phyloP scores from a whole-genome alignment of 2,113 vertebrate genomes.

The Hippocampus barbouri region DNA sequence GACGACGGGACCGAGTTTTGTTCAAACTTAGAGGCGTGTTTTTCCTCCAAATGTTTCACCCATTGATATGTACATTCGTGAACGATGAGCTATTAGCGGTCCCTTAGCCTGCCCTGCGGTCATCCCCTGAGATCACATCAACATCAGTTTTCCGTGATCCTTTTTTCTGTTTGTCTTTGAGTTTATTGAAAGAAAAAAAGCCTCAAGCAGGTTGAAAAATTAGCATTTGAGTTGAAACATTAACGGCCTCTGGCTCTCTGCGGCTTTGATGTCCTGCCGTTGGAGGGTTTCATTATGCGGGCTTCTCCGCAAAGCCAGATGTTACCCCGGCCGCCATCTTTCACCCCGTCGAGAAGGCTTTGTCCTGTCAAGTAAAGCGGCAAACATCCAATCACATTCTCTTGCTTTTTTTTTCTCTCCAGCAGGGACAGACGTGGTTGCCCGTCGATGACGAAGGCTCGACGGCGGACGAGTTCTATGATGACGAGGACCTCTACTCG shows the following conservation, averaged over 20 bases:
- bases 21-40: background rate
- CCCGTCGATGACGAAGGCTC: slow-evolving; percentile 68
- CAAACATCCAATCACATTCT: background rate
- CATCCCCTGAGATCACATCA: background rate
- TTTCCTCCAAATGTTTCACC: background rate
- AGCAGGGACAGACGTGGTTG: slow-evolving; percentile 62
- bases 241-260: background rate
- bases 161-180: background rate
- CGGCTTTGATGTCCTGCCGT: background rate
- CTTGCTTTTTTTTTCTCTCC: slow-evolving; percentile 16
- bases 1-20: background rate
- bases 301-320: background rate
- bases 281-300: background rate
- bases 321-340: background rate
- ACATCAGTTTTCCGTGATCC: background rate
- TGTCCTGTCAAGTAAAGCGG: background rate
- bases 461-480: slow-evolving; percentile 64
- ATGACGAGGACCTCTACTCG: slow-evolving; percentile 76
- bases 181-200: background rate
- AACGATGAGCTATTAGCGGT: background rate
- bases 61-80: background rate
- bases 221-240: background rate
- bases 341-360: background rate
- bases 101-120: background rate
- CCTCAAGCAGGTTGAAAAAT: background rate